Evolutionary conservation across 2,797 vertebrate genomes (phyloP).

Genomic region (Nyctibius grandis): DNA sequence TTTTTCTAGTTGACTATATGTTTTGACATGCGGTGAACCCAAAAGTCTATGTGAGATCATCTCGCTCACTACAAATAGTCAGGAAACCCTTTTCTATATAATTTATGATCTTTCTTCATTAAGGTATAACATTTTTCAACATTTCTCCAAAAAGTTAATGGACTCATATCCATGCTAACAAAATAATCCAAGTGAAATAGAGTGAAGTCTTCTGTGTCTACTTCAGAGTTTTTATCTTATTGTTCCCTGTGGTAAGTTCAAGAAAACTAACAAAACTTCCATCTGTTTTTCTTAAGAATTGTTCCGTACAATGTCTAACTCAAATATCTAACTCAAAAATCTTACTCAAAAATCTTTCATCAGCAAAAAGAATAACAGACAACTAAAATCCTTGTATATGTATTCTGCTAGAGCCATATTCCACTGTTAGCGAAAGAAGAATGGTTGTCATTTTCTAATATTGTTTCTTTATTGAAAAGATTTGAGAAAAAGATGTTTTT

Average conservation of each 20-base stretch:
- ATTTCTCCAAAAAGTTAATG: not conserved
- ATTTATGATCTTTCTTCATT: not conserved
- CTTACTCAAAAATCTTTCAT: not conserved
- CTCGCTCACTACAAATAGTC: not conserved
- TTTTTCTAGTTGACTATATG: not conserved
- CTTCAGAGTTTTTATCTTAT: not conserved
- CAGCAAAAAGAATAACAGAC: conserved; percentile 1
- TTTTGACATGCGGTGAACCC: not conserved
- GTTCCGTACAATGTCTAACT: not conserved
- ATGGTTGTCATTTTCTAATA: not conserved
- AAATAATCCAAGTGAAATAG: not conserved
- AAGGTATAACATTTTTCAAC: not conserved
- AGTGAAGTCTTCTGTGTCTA: not conserved
- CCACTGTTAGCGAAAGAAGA: not conserved
- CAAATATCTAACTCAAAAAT: not conserved
- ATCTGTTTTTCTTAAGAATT: not conserved
- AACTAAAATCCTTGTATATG: not conserved
- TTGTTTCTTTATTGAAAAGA: not conserved
- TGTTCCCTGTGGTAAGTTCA: conserved; percentile 19
- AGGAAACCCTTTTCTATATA: not conserved
- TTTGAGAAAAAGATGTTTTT: not conserved
- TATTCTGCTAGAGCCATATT: not conserved
- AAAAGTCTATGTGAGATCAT: not conserved
- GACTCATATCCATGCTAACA: not conserved
- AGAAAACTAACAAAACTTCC: conserved; percentile 17